Percentiles rank a stretch among this genome's conserved stretches.
These are phyloP conservation scores for Caenorhabditis inopinata DNA, from an alignment of 1,140 invertebrate genomes.

Conservation along the genomic window DNA sequence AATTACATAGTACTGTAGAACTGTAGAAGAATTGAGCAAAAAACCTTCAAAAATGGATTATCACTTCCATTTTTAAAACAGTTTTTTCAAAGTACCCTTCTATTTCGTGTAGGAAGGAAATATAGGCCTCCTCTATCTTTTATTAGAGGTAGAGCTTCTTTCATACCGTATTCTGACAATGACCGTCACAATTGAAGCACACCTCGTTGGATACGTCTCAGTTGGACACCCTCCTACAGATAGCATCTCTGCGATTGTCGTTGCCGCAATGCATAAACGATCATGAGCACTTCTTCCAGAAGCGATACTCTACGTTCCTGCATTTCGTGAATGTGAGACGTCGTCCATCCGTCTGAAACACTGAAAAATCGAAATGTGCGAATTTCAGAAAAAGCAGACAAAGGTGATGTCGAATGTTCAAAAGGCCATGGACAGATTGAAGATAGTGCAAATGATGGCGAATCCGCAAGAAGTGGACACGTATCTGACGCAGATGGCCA, in stretches of 20 bases:
- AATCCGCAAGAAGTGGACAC: slow-evolving; percentile 30
- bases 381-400: slow-evolving; percentile 36
- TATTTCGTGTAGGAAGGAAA: no score
- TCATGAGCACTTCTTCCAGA: slow-evolving; percentile 39
- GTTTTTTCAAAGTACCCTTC: no score
- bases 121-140: no score
- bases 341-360: not conserved
- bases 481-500: not conserved
- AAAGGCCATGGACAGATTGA: slow-evolving; percentile 9
- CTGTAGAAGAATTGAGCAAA: no score
- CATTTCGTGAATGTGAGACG: slow-evolving; percentile 28
- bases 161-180: no score
- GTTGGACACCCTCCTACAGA: slow-evolving; percentile 11
- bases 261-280: slow-evolving; percentile 36
- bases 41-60: no score
- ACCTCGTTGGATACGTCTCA: slow-evolving; percentile 34
- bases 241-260: slow-evolving; percentile 13
- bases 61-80: no score
- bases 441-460: slow-evolving; percentile 35
- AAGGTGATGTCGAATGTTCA: slow-evolving; percentile 27
- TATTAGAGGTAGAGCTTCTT: no score
- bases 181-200: no score
- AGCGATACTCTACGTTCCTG: slow-evolving; percentile 30
- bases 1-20: no score
- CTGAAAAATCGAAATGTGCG: not conserved